Evolutionary conservation across 1,140 invertebrate genomes (phyloP), one percentile per base, ranked within the genome.

Genomic region (Bicyclus anynana): DNA sequence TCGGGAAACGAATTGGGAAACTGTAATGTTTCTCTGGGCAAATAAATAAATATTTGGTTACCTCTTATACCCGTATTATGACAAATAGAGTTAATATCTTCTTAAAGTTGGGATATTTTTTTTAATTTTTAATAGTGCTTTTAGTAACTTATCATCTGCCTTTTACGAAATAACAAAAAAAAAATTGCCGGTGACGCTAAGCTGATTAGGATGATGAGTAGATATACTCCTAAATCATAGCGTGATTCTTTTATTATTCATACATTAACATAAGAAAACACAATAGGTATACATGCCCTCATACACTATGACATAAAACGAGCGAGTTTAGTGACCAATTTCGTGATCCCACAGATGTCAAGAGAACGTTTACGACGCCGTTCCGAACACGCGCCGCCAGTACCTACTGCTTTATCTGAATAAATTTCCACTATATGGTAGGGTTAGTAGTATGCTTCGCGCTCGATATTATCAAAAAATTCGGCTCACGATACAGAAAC

Each of bases 291-390:
- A 23, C 18, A 35, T n/a, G 27, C 17, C 10, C 18, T 14, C 21
- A 9, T 23, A 26, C n/a, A 52, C 21, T 42, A 23, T 52, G 12
- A 21, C n/a, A 12, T 27, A 35, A 33, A 21, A 35, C 18, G 48
- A 37, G 29, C 29, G 13, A 37, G 48, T 37, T 44, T 44, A 44
- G 27, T 50, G 48, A 37, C 48, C 29, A 38, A 50, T 35, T 50
- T 50, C 29, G 33, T 37, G 47, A 29, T 49, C 12, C 48, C 27
- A 37, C 48, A 50, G 29, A 50, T 50, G 48, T 50, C 27, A 50
- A 20, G 48, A 18, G 33, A 50, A 50, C 48, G 10, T 50, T 50
- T 50, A 50, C 29, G 48, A 50, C 10, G 48, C 33, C 18, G 37
- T 50, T 37, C 6, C 13, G 18, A n/a, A 50, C 29, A 50, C 20